These are phyloP conservation scores for Mobula hypostoma DNA, from an alignment of 2,113 vertebrate genomes.

Conservation along the genomic window DNA sequence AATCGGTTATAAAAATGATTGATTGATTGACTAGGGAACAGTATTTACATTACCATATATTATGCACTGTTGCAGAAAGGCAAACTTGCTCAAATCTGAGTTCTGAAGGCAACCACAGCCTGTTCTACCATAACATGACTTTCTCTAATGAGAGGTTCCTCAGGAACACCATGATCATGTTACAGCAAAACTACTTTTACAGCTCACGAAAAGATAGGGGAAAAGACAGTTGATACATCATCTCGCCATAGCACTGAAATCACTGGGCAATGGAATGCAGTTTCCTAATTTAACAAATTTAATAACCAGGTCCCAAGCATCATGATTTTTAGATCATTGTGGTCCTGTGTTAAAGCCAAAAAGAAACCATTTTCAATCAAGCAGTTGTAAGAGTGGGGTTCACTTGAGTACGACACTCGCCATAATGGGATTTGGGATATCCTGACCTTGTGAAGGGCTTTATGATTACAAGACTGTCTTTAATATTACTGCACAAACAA, in stretches of 20 bases:
- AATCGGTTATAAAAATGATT: too few relatives aligned
- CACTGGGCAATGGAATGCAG: neutral
- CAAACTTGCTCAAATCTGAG: too few relatives aligned
- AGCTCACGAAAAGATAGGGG: neutral
- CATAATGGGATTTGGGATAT: too few relatives aligned
- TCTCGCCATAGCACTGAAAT: neutral
- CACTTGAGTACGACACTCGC: neutral
- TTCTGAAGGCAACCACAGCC: too few relatives aligned
- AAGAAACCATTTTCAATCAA: neutral
- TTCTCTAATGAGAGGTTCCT: too few relatives aligned
- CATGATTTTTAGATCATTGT: neutral
- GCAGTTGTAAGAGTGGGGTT: neutral
- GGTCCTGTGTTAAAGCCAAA: neutral
- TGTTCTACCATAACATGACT: too few relatives aligned
- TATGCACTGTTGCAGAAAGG: too few relatives aligned
- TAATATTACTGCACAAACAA: neutral
- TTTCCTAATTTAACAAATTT: neutral
- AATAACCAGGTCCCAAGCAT: neutral
- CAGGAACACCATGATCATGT: too few relatives aligned
- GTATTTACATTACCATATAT: too few relatives aligned
- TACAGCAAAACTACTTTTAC: too few relatives aligned
- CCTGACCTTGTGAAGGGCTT: neutral
- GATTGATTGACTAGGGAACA: too few relatives aligned
- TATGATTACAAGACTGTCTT: neutral
- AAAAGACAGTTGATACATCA: neutral